These are phyloP conservation scores for Scaptomyza graminum DNA, from an alignment of 1,140 invertebrate species.

Conservation along the genomic window DNA sequence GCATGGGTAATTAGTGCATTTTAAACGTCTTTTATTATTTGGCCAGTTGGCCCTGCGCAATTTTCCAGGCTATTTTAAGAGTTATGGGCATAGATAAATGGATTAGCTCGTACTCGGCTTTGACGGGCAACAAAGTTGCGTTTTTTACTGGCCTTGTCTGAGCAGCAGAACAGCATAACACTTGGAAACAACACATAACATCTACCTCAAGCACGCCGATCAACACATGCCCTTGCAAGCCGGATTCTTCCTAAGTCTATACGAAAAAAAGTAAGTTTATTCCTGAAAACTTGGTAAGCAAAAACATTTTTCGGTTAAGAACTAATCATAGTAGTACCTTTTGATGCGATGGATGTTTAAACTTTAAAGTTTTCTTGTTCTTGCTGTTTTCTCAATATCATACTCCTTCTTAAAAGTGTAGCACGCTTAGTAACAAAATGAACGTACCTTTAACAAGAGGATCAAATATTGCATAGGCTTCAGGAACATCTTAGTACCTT, in stretches of 20 bases:
- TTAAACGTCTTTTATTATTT: conserved; percentile 79
- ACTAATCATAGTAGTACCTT: too few relatives aligned
- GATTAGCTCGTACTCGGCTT: conserved; percentile 65
- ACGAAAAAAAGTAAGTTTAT: too few relatives aligned
- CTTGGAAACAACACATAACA: conserved; percentile 39
- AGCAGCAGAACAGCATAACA: conserved; percentile 28
- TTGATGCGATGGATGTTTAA: too few relatives aligned
- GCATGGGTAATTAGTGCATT: conserved; percentile 83
- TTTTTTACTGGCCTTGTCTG: conserved; percentile 25
- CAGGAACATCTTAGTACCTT: conserved; percentile 7
- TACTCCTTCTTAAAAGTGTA: too few relatives aligned
- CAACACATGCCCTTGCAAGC: neutral
- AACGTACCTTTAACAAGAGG: neutral
- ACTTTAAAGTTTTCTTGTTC: too few relatives aligned
- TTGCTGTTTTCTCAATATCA: too few relatives aligned
- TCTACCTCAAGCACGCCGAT: neutral
- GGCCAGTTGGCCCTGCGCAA: conserved; percentile 57
- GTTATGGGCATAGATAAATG: conserved; percentile 83
- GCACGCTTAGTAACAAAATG: neutral
- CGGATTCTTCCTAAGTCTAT: too few relatives aligned
- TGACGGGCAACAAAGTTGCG: conserved; percentile 56
- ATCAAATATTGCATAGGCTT: conserved; percentile 25
- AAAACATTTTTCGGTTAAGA: too few relatives aligned
- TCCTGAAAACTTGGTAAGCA: too few relatives aligned
- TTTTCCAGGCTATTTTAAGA: conserved; percentile 82